A percentile compares a stretch with the other conserved stretches of the same genome.
These are phyloP conservation scores for Morelia viridis DNA, from an alignment of 2,797 vertebrate genomes.

Conservation along the genomic window DNA sequence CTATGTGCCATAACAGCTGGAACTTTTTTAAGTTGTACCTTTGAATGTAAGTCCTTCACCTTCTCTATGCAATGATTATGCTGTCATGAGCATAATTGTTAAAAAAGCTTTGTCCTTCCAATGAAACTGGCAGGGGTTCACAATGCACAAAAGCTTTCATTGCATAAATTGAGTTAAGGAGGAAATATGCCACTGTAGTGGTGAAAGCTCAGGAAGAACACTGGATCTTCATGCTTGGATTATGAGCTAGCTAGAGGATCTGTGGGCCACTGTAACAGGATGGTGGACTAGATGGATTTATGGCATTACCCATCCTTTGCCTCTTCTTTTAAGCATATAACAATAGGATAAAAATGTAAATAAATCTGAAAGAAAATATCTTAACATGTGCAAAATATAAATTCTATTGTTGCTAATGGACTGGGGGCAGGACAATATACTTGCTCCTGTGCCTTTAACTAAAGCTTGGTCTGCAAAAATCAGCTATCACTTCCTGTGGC, in stretches of 20 bases:
- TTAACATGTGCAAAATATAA: not conserved
- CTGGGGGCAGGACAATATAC: not conserved
- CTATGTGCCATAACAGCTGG: not conserved
- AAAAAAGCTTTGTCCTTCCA: not conserved
- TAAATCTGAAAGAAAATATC: not conserved
- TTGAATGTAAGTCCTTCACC: not conserved
- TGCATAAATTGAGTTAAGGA: not conserved
- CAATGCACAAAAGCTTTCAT: not conserved
- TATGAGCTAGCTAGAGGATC: not conserved
- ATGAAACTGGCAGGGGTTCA: not conserved
- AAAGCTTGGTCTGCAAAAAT: not conserved
- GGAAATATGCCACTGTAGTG: not conserved
- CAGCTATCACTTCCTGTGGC: not conserved
- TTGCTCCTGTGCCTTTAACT: not conserved
- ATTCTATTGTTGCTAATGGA: not conserved
- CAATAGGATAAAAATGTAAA: not conserved
- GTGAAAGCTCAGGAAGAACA: not conserved
- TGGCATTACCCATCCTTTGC: not conserved
- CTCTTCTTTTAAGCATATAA: not conserved
- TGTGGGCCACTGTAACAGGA: not conserved
- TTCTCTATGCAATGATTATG: not conserved
- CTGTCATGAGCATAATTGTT: not conserved
- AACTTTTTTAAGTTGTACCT: not conserved
- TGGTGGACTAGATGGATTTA: not conserved
- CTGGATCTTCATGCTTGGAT: not conserved